Conservation (phyloP, 2,888 invertebrate species). For the Tetropium fuscum region DNA sequence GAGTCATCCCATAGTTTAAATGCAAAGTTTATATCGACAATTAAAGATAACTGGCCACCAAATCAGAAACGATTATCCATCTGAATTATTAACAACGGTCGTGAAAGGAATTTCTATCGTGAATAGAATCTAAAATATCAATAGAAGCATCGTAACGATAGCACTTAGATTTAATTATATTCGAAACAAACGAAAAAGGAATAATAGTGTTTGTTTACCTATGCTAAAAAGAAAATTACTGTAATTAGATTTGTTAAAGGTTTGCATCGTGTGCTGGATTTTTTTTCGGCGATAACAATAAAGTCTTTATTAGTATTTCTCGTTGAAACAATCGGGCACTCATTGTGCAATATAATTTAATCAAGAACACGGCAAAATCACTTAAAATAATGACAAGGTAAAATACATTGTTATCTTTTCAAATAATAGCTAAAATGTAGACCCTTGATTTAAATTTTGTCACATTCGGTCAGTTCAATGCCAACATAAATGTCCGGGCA, state of each 20-base stretch:
- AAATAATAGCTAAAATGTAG: no score
- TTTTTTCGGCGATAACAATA: slow-evolving; percentile 1
- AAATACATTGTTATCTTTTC: no score
- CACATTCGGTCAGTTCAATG: no score
- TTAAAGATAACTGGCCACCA: no score
- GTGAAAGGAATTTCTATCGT: not conserved
- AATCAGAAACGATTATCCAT: no score
- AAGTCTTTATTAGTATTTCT: not conserved
- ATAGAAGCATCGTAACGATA: not conserved
- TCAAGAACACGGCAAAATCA: not conserved
- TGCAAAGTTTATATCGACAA: no score
- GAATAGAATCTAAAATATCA: not conserved
- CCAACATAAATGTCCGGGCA: no score
- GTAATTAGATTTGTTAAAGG: slow-evolving; percentile 1
- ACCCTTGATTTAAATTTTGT: no score
- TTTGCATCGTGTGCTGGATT: not conserved
- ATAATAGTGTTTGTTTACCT: not conserved
- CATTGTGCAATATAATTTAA: slow-evolving; percentile 1
- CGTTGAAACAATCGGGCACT: slow-evolving; percentile 8
- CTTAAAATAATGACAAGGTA: not conserved
- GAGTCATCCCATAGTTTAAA: not conserved
- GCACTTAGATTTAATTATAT: slow-evolving; percentile 2
- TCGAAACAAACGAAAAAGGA: not conserved
- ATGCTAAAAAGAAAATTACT: slow-evolving; percentile 20
- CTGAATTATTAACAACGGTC: not conserved